phyloP scores from a whole-genome alignment of 2,113 vertebrate species.

The Salminus brasiliensis region DNA sequence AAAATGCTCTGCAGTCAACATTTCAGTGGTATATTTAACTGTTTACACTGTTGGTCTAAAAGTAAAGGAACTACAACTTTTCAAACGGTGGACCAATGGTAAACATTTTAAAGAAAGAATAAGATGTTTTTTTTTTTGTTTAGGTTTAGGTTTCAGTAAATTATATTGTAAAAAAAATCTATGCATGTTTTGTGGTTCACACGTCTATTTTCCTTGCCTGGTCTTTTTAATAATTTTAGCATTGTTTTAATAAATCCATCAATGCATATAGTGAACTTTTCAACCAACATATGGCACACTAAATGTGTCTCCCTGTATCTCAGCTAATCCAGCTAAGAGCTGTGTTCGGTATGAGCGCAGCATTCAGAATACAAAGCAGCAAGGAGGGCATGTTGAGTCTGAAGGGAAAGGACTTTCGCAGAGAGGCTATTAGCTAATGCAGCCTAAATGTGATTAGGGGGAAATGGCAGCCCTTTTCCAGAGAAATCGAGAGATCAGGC shows the following conservation, averaged over 20 bases:
- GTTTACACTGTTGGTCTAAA: too few relatives aligned
- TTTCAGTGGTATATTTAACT: too few relatives aligned
- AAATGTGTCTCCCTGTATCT: background rate
- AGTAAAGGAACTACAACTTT: too few relatives aligned
- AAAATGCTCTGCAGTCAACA: too few relatives aligned
- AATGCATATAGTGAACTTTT: background rate
- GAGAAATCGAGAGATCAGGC: slow-evolving; percentile 18
- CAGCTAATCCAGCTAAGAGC: background rate
- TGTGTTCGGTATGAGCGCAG: slow-evolving; percentile 3
- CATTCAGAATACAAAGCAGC: background rate
- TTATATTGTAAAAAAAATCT: too few relatives aligned
- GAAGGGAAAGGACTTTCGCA: background rate
- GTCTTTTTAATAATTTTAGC: background rate
- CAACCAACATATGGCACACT: background rate
- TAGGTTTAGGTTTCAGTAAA: too few relatives aligned
- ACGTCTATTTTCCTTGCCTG: too few relatives aligned
- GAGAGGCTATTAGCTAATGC: slow-evolving; percentile 43
- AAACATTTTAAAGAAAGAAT: too few relatives aligned
- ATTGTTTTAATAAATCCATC: too few relatives aligned
- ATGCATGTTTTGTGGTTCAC: too few relatives aligned
- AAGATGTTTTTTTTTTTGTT: too few relatives aligned
- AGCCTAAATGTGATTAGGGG: slow-evolving; percentile 29
- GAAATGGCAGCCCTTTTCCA: slow-evolving; percentile 5
- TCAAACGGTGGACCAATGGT: too few relatives aligned
- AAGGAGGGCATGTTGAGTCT: background rate